These are phyloP conservation scores for Crypturellus undulatus DNA, from an alignment of 2,113 vertebrate species.

Conservation along the genomic window DNA sequence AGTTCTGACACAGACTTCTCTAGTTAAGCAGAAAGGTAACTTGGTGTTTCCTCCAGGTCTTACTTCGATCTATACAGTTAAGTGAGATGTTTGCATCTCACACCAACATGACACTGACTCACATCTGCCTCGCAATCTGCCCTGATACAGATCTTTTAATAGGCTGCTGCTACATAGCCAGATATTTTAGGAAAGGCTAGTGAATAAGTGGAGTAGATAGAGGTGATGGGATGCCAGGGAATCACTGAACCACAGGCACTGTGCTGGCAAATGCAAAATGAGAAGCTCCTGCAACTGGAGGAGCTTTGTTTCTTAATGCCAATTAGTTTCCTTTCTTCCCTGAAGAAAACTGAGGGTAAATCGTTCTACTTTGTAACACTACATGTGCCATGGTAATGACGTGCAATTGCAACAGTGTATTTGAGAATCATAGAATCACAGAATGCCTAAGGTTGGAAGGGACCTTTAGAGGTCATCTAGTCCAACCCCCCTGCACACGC, in stretches of 20 bases:
- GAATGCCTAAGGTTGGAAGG: too few relatives aligned
- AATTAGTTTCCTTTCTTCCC: background rate
- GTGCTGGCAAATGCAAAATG: background rate
- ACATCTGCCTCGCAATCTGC: background rate
- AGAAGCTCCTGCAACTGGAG: background rate
- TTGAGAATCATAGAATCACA: background rate
- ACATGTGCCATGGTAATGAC: background rate
- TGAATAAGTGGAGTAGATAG: background rate
- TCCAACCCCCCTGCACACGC: too few relatives aligned
- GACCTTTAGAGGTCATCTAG: too few relatives aligned
- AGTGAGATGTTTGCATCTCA: background rate
- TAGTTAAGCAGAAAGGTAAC: background rate
- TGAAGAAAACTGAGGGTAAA: background rate
- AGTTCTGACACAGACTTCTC: background rate
- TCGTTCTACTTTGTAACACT: rapidly evolving
- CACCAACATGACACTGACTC: background rate
- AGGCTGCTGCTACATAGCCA: background rate
- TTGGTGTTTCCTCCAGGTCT: background rate
- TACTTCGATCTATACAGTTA: background rate
- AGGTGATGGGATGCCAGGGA: background rate
- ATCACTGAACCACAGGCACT: background rate
- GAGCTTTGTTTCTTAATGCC: background rate
- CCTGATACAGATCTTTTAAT: background rate
- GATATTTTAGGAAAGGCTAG: background rate
- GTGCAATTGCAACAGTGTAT: background rate